A percentile compares a stretch with the other conserved stretches of the same genome.
Conservation (phyloP, 2,888 invertebrate genomes). For the Drosophila kanekoi region DNA sequence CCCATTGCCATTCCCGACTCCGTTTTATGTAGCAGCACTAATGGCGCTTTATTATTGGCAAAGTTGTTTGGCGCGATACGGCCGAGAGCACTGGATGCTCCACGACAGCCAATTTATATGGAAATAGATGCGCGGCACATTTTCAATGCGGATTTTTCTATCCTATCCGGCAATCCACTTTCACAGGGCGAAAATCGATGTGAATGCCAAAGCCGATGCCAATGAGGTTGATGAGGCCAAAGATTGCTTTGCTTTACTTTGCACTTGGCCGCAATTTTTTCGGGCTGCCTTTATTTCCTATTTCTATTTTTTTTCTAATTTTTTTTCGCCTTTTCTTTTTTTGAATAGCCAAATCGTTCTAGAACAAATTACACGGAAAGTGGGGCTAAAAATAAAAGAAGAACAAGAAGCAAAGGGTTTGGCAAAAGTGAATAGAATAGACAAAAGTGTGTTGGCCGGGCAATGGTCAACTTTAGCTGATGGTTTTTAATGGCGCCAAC, state of each 20-base stretch:
- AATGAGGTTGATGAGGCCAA: constrained; percentile 42
- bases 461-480: constrained; percentile 43
- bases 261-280: constrained; percentile 48
- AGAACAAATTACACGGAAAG: constrained; percentile 67
- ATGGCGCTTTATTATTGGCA: constrained; percentile 82
- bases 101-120: constrained; percentile 79
- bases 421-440: constrained; percentile 15
- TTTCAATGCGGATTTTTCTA: constrained; percentile 66
- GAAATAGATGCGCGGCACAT: constrained; percentile 78
- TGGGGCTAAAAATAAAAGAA: constrained; percentile 29
- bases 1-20: constrained; percentile 31
- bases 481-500: constrained; percentile 53
- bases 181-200: constrained; percentile 67
- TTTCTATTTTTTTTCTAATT: neutral
- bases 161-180: constrained; percentile 49
- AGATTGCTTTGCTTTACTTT: constrained; percentile 67
- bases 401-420: constrained; percentile 22
- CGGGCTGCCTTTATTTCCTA: constrained; percentile 12
- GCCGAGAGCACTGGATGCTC: constrained; percentile 58
- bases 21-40: constrained; percentile 81
- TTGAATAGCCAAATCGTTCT: constrained; percentile 55
- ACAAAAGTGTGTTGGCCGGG: constrained; percentile 17
- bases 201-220: constrained; percentile 29
- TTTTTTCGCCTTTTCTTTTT: constrained; percentile 2
- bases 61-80: constrained; percentile 65